Evolutionary conservation across 2,797 vertebrate species (phyloP).

Genomic region (Sebastes taczanowskii): DNA sequence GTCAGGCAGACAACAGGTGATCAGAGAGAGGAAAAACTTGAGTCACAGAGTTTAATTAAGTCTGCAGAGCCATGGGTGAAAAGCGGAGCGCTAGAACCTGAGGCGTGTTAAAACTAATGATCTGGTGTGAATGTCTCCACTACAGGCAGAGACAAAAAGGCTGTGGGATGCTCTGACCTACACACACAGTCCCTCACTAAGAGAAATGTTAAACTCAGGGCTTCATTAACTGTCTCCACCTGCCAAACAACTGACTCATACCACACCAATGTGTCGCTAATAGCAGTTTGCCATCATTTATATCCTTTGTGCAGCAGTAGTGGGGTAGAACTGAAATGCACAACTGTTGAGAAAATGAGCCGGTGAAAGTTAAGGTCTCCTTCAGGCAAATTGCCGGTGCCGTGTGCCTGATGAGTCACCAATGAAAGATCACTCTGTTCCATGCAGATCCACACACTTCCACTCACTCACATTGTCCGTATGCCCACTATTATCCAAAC

Average conservation of each 20-base stretch:
- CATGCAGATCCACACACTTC: slow-evolving; percentile 11
- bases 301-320: slow-evolving; percentile 13
- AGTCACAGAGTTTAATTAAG: slow-evolving; percentile 61
- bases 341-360: slow-evolving; percentile 11
- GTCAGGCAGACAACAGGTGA: slow-evolving; percentile 13
- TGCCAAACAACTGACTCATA: slow-evolving; percentile 54
- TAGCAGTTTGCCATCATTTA: slow-evolving; percentile 40
- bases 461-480: not conserved
- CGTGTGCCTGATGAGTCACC: slow-evolving; percentile 37
- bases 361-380: slow-evolving; percentile 32
- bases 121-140: slow-evolving; percentile 51
- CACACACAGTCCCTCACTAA: slow-evolving; percentile 22
- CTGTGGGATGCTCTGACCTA: slow-evolving; percentile 45
- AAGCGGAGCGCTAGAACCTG: slow-evolving; percentile 24
- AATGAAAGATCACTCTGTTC: slow-evolving; percentile 1
- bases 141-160: slow-evolving; percentile 35
- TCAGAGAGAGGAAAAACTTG: not conserved
- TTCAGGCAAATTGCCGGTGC: slow-evolving; percentile 25
- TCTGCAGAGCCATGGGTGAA: slow-evolving; percentile 16
- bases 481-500: not conserved
- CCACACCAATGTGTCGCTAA: slow-evolving; percentile 27
- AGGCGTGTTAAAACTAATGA: slow-evolving; percentile 65
- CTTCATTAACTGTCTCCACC: slow-evolving; percentile 64
- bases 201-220: slow-evolving; percentile 46
- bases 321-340: not conserved